Percentiles rank a stretch among this genome's conserved stretches.
These are phyloP conservation scores for Jaculus jaculus DNA, from an alignment of 2,113 vertebrate species.

Conservation along the genomic window DNA sequence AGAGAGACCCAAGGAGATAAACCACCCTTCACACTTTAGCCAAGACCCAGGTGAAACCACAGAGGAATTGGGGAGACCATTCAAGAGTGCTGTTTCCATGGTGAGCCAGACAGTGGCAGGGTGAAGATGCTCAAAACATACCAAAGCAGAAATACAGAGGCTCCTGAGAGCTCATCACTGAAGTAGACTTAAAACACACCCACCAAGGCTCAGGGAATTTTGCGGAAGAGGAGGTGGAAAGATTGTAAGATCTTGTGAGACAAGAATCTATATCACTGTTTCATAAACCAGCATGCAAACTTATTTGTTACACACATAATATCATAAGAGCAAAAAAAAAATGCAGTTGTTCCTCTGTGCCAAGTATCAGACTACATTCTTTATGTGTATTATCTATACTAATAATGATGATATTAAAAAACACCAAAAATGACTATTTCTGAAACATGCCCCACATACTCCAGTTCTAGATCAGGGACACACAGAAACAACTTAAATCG, in stretches of 20 bases:
- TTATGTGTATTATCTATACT: background rate
- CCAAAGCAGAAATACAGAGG: too few relatives aligned
- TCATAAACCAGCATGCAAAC: constrained; percentile 9
- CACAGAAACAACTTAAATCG: constrained; percentile 2
- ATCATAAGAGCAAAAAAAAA: background rate
- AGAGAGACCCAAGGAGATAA: too few relatives aligned
- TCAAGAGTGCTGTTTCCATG: too few relatives aligned
- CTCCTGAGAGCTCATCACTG: too few relatives aligned
- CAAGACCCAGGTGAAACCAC: too few relatives aligned
- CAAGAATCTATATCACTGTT: background rate
- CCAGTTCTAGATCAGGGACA: background rate
- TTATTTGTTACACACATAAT: constrained; percentile 24
- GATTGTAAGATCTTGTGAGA: background rate
- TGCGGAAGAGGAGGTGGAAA: too few relatives aligned
- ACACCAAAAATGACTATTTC: constrained; percentile 33
- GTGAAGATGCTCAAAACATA: too few relatives aligned
- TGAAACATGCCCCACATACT: background rate
- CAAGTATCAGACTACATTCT: background rate
- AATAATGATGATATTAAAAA: constrained; percentile 28
- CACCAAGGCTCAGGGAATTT: too few relatives aligned
- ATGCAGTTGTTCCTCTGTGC: background rate
- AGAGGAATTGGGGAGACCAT: too few relatives aligned
- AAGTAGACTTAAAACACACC: too few relatives aligned
- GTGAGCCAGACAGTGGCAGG: too few relatives aligned
- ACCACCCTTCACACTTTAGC: too few relatives aligned